Conservation (phyloP, 2,113 vertebrate species). For the Leuciscus idus region DNA sequence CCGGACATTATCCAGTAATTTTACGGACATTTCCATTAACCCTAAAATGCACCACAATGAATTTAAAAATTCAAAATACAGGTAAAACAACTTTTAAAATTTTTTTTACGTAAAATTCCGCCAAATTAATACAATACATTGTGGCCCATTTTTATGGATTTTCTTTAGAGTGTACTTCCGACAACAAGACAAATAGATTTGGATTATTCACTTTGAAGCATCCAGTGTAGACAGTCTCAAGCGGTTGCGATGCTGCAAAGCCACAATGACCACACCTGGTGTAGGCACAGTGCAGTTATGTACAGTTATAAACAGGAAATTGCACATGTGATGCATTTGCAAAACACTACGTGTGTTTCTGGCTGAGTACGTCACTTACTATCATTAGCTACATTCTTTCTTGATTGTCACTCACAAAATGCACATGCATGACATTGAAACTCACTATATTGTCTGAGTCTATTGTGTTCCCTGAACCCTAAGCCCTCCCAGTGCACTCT, state of each 20-base stretch:
- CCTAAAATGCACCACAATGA: too few species aligned
- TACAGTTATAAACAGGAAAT: neutral
- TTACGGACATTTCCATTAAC: too few species aligned
- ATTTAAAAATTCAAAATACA: too few species aligned
- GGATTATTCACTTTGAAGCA: neutral
- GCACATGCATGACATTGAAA: neutral
- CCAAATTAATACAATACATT: too few species aligned
- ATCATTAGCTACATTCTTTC: neutral
- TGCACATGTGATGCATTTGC: too few species aligned
- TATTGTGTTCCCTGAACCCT: neutral
- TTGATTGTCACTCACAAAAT: neutral
- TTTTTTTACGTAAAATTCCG: too few species aligned
- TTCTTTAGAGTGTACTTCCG: neutral
- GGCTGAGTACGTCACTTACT: neutral
- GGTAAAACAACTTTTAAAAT: too few species aligned
- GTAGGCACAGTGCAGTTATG: neutral
- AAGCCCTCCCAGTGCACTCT: neutral
- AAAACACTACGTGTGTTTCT: neutral
- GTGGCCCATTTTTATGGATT: too few species aligned
- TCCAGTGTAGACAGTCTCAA: neutral
- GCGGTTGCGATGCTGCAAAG: too few species aligned
- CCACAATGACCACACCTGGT: too few species aligned
- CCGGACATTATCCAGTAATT: too few species aligned
- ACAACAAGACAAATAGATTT: constrained; percentile 7
- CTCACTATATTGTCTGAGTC: neutral